These are phyloP conservation scores for Microtus richardsoni DNA, from an alignment of 2,113 vertebrate species.

Conservation along the genomic window DNA sequence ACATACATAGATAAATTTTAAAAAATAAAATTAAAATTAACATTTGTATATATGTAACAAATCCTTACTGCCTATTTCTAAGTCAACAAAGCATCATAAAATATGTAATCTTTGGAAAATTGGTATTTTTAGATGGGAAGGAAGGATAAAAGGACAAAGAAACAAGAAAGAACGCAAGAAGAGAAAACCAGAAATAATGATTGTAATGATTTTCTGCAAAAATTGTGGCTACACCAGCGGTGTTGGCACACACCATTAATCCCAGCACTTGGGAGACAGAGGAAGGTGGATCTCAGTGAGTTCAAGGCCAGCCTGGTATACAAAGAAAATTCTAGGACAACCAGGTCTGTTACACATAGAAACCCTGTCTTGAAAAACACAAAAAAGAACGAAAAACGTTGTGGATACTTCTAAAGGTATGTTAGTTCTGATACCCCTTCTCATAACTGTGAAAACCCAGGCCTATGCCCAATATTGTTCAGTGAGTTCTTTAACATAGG, in stretches of 20 bases:
- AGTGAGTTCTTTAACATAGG: neutral
- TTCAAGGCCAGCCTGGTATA: too few species aligned
- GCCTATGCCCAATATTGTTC: neutral
- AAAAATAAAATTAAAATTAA: neutral
- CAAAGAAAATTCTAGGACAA: too few species aligned
- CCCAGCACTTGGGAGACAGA: too few species aligned
- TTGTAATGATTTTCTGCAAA: neutral
- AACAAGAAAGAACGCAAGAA: neutral
- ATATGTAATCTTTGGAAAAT: neutral
- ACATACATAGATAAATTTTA: neutral
- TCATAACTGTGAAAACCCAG: neutral
- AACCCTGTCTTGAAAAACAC: too few species aligned
- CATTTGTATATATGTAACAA: neutral
- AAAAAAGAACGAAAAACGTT: neutral
- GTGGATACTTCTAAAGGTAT: neutral
- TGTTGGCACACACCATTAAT: too few species aligned
- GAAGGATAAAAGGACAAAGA: neutral
- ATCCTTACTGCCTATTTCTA: neutral
- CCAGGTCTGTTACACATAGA: too few species aligned
- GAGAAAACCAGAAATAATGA: neutral
- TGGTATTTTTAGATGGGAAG: neutral
- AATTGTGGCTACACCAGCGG: neutral
- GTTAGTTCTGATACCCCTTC: neutral
- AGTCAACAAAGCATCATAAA: neutral
- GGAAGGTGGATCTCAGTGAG: too few species aligned